Evolutionary conservation across 2,113 vertebrate genomes (phyloP).

Genomic region (Gallinago undulata): DNA sequence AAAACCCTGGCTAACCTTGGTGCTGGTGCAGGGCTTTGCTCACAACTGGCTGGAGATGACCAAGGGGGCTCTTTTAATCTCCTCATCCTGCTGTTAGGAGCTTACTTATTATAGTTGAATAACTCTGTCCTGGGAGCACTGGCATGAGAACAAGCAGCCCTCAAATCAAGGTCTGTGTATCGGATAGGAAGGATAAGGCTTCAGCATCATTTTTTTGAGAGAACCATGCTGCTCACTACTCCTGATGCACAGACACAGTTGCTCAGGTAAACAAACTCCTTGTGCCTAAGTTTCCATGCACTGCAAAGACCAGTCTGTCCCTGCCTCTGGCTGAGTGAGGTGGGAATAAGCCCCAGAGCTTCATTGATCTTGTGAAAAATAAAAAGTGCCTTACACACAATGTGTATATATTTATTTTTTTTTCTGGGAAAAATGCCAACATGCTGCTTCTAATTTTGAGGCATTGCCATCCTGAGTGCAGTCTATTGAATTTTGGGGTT

Average conservation of each 20-base stretch:
- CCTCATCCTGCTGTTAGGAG: not conserved
- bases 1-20: not conserved
- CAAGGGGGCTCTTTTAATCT: not conserved
- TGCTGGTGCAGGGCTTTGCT: not conserved
- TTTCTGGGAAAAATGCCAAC: slow-evolving; percentile 25
- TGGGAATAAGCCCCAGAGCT: not conserved
- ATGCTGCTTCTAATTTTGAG: slow-evolving; percentile 19
- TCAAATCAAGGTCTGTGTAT: not conserved
- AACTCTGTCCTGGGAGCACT: not conserved
- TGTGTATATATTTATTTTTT: not conserved
- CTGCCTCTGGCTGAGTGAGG: not conserved
- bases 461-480: not conserved
- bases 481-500: slow-evolving; percentile 18
- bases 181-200: not conserved
- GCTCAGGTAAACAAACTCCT: not conserved
- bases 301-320: not conserved
- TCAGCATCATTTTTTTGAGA: not conserved
- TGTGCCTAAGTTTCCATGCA: not conserved
- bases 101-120: not conserved
- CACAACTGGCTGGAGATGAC: not conserved
- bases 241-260: not conserved
- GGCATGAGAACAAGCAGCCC: not conserved
- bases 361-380: not conserved
- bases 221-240: not conserved
- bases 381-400: not conserved